Conservation (phyloP, 2,113 vertebrate genomes). For the Calidris pygmaea region DNA sequence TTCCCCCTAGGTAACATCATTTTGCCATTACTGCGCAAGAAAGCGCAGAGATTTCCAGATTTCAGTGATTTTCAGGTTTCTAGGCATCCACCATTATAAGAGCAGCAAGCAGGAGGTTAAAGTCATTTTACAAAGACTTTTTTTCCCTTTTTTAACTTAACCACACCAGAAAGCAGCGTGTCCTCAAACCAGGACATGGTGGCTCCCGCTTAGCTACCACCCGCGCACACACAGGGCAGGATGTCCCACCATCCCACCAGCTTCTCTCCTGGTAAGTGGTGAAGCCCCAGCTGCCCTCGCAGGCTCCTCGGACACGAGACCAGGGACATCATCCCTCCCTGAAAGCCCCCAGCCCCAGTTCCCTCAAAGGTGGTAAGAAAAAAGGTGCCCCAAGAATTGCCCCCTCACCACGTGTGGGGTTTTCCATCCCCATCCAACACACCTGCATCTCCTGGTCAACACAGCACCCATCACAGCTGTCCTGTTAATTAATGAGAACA, state of each 20-base stretch:
- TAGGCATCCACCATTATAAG: accelerated
- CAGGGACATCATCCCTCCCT: background rate
- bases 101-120: background rate
- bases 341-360: background rate
- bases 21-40: background rate
- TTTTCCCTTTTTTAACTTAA: background rate
- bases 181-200: background rate
- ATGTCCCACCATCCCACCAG: background rate
- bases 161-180: background rate
- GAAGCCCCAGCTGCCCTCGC: background rate
- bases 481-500: background rate
- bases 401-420: accelerated
- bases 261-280: background rate
- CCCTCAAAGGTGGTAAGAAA: background rate
- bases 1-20: background rate
- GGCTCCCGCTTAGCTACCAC: background rate
- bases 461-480: accelerated
- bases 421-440: background rate
- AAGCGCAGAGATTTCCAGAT: background rate
- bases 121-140: background rate
- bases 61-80: background rate
- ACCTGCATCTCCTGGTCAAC: background rate
- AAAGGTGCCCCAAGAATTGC: background rate
- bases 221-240: accelerated
- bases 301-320: background rate